These are phyloP conservation scores for Hydroisotoma schaefferi DNA, from an alignment of 2,888 invertebrate species.

Conservation along the genomic window DNA sequence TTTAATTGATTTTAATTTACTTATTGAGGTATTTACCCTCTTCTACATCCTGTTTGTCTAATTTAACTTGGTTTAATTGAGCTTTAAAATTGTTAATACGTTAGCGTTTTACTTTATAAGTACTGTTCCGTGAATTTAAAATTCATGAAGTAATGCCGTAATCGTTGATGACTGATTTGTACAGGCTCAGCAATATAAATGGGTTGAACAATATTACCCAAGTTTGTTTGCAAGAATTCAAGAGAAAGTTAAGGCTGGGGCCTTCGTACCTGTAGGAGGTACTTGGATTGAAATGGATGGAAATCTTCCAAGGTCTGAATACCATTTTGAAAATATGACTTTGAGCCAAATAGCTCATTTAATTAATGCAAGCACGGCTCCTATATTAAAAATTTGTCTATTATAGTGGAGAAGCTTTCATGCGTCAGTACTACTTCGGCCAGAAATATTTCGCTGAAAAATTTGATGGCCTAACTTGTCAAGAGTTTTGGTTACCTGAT, in stretches of 20 bases:
- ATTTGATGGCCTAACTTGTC: conserved; percentile 52
- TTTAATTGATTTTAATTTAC: background rate
- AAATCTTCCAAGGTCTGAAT: conserved; percentile 49
- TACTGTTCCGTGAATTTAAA: background rate
- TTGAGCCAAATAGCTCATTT: background rate
- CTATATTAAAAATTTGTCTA: background rate
- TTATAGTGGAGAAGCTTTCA: conserved; percentile 55
- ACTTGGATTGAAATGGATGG: conserved; percentile 58
- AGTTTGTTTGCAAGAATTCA: conserved; percentile 53
- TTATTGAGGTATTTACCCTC: too few relatives aligned
- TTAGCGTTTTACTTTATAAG: background rate
- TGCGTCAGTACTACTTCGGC: conserved; percentile 57
- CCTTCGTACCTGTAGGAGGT: conserved; percentile 56
- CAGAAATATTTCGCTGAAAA: conserved; percentile 55
- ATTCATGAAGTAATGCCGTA: background rate
- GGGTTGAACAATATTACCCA: conserved; percentile 56
- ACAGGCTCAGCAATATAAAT: conserved; percentile 56
- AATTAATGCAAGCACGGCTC: background rate
- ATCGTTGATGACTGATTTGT: background rate
- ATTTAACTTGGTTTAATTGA: too few relatives aligned
- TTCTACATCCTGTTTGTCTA: too few relatives aligned
- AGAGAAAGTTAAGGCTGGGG: conserved; percentile 50
- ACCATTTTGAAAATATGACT: background rate
- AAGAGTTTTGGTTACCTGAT: conserved; percentile 57
- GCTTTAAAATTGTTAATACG: background rate